Percentiles rank a stretch among this genome's conserved stretches.
phyloP scores from a whole-genome alignment of 2,888 invertebrate genomes.

The Steromphala cineraria region DNA sequence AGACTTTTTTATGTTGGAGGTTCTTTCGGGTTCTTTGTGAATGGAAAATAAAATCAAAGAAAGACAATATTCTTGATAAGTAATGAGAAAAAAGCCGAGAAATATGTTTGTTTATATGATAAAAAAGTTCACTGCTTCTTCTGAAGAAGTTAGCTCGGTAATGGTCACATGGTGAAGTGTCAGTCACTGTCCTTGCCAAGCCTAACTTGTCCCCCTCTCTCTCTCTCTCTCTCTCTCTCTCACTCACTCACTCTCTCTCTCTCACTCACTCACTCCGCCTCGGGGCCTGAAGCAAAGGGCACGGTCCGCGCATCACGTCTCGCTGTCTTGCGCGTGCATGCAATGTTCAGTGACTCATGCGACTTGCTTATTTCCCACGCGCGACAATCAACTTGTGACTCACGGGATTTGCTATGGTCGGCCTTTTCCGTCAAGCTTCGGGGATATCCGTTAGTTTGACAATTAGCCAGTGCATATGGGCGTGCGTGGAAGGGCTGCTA shows the following conservation, averaged over 20 bases:
- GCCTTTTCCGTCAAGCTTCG: conserved; percentile 22
- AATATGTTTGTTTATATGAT: no score
- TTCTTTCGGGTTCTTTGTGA: no score
- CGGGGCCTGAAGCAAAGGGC: neutral
- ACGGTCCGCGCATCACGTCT: neutral
- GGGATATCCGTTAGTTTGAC: conserved; percentile 7
- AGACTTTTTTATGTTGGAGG: no score
- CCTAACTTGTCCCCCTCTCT: no score
- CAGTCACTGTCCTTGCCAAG: neutral
- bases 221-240: no score
- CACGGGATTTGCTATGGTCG: conserved; percentile 13
- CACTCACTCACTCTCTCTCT: no score
- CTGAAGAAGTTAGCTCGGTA: no score
- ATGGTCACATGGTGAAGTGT: neutral
- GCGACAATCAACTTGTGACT: conserved; percentile 11
- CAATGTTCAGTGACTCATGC: conserved; percentile 12
- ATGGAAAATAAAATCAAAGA: no score
- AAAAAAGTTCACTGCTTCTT: no score
- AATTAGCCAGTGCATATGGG: neutral
- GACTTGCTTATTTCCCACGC: conserved; percentile 19
- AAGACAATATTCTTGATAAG: no score
- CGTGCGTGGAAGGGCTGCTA: no score
- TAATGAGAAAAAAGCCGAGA: no score
- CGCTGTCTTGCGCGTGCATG: conserved; percentile 7
- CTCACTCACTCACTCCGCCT: neutral